These are phyloP conservation scores for Zosterops japonicus DNA, from an alignment of 2,113 vertebrate genomes.

Conservation along the genomic window DNA sequence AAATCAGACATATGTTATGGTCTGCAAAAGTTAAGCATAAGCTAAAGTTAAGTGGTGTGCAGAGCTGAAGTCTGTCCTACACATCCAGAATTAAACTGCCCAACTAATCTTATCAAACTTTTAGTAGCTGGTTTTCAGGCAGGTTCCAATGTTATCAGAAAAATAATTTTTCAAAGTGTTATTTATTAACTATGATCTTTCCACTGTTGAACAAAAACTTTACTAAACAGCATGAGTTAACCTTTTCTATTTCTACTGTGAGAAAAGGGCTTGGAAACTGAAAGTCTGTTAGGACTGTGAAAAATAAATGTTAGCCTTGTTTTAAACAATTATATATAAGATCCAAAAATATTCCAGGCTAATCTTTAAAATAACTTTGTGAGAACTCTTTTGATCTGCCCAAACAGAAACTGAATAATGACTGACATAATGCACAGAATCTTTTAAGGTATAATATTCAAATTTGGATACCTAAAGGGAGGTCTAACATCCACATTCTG, in stretches of 20 bases:
- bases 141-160: not conserved
- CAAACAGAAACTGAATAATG: not conserved
- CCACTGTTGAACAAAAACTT: not conserved
- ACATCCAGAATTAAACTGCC: not conserved
- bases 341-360: not conserved
- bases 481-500: not conserved
- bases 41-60: not conserved
- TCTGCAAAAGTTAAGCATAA: not conserved
- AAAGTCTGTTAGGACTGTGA: not conserved
- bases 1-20: not conserved
- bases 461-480: not conserved
- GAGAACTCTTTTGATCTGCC: not conserved
- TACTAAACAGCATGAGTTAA: not conserved
- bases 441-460: not conserved
- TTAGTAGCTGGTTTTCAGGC: not conserved
- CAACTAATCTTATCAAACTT: not conserved
- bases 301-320: not conserved
- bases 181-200: not conserved
- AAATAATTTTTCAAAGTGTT: not conserved
- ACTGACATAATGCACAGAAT: not conserved
- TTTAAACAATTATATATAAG: not conserved
- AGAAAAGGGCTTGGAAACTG: not conserved
- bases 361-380: not conserved
- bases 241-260: not conserved
- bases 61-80: not conserved